A percentile compares a stretch with the other conserved stretches of the same genome.
Conservation (phyloP, 2,113 vertebrate species). For the Phoxinus phoxinus region DNA sequence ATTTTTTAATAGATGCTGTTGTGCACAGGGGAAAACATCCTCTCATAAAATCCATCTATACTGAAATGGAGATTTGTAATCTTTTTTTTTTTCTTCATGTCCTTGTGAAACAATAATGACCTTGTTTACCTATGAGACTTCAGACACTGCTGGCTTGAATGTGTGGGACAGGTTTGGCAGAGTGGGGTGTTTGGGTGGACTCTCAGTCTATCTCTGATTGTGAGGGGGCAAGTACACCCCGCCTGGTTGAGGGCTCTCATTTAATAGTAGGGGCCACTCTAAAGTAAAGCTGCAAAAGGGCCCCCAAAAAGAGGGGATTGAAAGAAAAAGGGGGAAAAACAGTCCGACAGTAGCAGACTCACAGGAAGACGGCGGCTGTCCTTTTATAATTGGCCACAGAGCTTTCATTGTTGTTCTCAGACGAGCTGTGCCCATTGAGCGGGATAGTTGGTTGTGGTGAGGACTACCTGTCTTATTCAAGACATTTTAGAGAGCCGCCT, state of each 20-base stretch:
- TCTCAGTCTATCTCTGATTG: slow-evolving; percentile 38
- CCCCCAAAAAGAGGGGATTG: slow-evolving; percentile 45
- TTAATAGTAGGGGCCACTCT: slow-evolving; percentile 55
- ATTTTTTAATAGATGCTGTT: not conserved
- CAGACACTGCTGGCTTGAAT: slow-evolving; percentile 24
- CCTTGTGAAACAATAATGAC: slow-evolving; percentile 10
- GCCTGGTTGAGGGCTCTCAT: slow-evolving; percentile 41
- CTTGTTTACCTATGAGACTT: slow-evolving; percentile 29
- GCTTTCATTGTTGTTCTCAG: slow-evolving; percentile 45
- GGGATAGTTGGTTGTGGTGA: slow-evolving; percentile 23
- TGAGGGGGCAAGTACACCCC: slow-evolving; percentile 31
- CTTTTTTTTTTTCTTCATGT: not conserved
- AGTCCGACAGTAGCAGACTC: slow-evolving; percentile 49
- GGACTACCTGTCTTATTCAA: slow-evolving; percentile 22
- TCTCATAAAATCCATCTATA: not conserved
- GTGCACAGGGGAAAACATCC: not conserved
- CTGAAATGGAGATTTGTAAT: not conserved
- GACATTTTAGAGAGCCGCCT: not conserved
- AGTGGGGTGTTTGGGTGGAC: slow-evolving; percentile 46
- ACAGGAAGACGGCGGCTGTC: slow-evolving; percentile 45
- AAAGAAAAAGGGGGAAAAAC: slow-evolving; percentile 29
- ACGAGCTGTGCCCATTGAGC: slow-evolving; percentile 9
- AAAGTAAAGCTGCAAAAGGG: slow-evolving; percentile 53
- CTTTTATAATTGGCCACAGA: slow-evolving; percentile 44
- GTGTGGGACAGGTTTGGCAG: slow-evolving; percentile 25